These are phyloP conservation scores for Hassar affinis DNA, from an alignment of 2,113 vertebrate species.

Conservation along the genomic window DNA sequence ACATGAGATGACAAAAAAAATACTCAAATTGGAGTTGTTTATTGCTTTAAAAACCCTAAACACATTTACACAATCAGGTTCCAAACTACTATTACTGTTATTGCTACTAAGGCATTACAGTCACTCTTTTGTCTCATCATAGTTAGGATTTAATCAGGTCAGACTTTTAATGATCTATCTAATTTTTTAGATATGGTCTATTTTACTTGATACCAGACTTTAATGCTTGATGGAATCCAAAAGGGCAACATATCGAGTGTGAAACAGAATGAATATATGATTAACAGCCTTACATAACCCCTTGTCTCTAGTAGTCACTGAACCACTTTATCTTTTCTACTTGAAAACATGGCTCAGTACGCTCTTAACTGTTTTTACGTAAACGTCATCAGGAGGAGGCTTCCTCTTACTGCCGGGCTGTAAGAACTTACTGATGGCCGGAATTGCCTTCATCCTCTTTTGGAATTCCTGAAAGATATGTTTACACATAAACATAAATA, in stretches of 20 bases:
- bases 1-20: not conserved
- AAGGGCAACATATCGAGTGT: not conserved
- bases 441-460: slow-evolving; percentile 72
- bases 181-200: not conserved
- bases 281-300: not conserved
- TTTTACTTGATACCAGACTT: not conserved
- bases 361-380: slow-evolving; percentile 55
- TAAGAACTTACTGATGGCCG: slow-evolving; percentile 81
- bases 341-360: slow-evolving; percentile 60
- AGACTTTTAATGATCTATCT: not conserved
- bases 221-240: not conserved
- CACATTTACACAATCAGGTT: not conserved
- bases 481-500: no score
- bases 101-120: not conserved
- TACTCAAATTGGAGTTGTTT: not conserved
- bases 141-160: not conserved
- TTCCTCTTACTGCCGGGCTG: slow-evolving; percentile 85
- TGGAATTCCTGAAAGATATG: slow-evolving; percentile 80
- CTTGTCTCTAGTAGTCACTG: no score
- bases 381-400: slow-evolving; percentile 66
- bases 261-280: not conserved
- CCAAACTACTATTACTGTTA: not conserved
- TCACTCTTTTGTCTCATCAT: not conserved
- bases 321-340: not conserved
- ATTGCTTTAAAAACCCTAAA: not conserved